Percentiles rank a stretch among this genome's conserved stretches.
These are phyloP conservation scores for Smutsia gigantea DNA, from an alignment of 2,797 vertebrate genomes.

Conservation along the genomic window DNA sequence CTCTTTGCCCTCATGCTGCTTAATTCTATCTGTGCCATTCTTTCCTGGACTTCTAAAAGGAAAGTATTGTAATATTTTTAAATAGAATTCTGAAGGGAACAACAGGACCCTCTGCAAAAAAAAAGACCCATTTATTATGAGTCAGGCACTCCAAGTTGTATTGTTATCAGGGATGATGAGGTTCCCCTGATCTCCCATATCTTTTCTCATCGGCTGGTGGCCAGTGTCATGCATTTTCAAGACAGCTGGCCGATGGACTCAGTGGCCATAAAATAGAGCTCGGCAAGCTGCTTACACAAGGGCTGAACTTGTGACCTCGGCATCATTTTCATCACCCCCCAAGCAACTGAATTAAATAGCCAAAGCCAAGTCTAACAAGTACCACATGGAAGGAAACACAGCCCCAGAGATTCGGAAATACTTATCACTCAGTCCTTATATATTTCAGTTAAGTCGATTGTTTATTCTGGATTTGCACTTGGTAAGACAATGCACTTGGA, in stretches of 20 bases:
- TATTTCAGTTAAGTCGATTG: slow-evolving; percentile 50
- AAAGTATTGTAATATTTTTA: not conserved
- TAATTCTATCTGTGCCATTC: not conserved
- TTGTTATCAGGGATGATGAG: slow-evolving; percentile 15
- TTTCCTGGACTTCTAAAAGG: slow-evolving; percentile 5
- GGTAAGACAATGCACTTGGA: not conserved
- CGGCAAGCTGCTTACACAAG: slow-evolving; percentile 60
- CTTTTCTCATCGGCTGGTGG: slow-evolving; percentile 54
- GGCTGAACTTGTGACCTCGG: slow-evolving; percentile 72
- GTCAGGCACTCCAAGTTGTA: not conserved
- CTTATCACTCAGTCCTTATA: slow-evolving; percentile 3
- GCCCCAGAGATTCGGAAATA: not conserved
- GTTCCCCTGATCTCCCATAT: not conserved
- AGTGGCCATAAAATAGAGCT: slow-evolving; percentile 57
- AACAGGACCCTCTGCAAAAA: not conserved
- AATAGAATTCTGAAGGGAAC: slow-evolving; percentile 1
- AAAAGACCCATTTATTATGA: slow-evolving; percentile 46
- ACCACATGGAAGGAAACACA: slow-evolving; percentile 45
- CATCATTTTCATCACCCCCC: slow-evolving; percentile 27
- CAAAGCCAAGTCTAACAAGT: slow-evolving; percentile 54
- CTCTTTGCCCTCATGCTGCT: not conserved
- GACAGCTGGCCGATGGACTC: slow-evolving; percentile 67
- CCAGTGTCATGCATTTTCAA: slow-evolving; percentile 53
- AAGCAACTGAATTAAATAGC: slow-evolving; percentile 61
- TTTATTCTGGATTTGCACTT: not conserved